Base-by-base conservation (phyloP, 2,888 invertebrate species). In the Ceratothoa steindachneri region DNA sequence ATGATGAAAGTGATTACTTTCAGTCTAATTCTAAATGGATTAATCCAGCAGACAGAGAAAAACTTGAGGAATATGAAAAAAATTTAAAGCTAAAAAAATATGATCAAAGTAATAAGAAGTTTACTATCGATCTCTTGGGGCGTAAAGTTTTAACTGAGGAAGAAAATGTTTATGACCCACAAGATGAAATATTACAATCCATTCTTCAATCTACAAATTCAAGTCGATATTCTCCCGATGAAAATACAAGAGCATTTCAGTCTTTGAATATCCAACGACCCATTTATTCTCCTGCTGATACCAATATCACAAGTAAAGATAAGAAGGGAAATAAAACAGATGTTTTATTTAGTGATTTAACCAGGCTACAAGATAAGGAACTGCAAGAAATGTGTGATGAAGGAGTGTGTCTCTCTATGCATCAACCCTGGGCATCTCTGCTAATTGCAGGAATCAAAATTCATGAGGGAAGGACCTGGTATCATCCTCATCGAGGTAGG, bases 401-500 rank as follows among this genome's bases (percentile, higher is more conserved):
- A 81, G 95, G 96, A 0, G 87, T 90, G 81, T 97, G 97, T 83
- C 85, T 98, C 15, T 95, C 94, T 81, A 90, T 98, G 91, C 95
- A 95, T 85, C 97, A 98, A 83, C 97, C 97, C 0, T 97, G 93
- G 90, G 97, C 97, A 0, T 93, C 95, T 0, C 86, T 97, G 31
- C 87, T 98, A 0, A 89, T 96, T 0, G 88, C 90, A n/a, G 97
- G 97, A 69, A 94, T 97, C 81, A 97, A 97, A 86, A 88, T 89
- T 95, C 73, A 96, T 84, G 97, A 98, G 86, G 97, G 97, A 15
- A 88, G 97, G 74, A 90, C 90, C 1, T 98, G 97, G 97, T 95
- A 95, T 83, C 90, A 92, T 0, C 87, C 91, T 65, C 95, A 97
- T 84, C 88, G 97, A 82, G 98, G 97, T 0, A 88, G 94, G 55